A percentile compares a stretch with the other conserved stretches of the same genome.
Conservation (phyloP, 1,140 invertebrate species). For the Hypsibius dujardini region DNA sequence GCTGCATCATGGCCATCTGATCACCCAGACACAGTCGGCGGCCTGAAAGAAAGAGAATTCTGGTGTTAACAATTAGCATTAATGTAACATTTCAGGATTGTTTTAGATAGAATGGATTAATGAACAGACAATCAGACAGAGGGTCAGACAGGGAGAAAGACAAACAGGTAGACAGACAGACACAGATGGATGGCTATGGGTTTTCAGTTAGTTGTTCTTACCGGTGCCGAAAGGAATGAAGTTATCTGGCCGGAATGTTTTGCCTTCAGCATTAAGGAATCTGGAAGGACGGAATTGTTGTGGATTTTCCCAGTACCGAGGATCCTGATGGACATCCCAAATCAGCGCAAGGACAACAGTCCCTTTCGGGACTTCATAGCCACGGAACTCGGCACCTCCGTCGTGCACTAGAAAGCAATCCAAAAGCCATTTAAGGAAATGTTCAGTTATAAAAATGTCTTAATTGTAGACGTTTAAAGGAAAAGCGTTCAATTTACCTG, state of each 20-base stretch:
- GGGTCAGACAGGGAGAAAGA: too few relatives aligned
- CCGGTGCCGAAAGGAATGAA: constrained; percentile 78
- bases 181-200: too few relatives aligned
- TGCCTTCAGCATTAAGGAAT: constrained; percentile 50
- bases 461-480: background rate
- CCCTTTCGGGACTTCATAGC: constrained; percentile 59
- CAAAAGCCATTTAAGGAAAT: too few relatives aligned
- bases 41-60: constrained; percentile 34
- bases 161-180: too few relatives aligned
- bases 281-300: constrained; percentile 60
- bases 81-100: too few relatives aligned
- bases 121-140: too few relatives aligned
- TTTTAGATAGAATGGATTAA: too few relatives aligned
- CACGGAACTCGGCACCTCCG: constrained; percentile 50
- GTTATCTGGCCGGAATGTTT: constrained; percentile 56
- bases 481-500: background rate
- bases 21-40: constrained; percentile 80
- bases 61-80: too few relatives aligned
- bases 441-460: background rate
- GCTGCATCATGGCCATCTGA: constrained; percentile 64
- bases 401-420: constrained; percentile 26
- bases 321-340: constrained; percentile 52
- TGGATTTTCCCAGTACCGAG: constrained; percentile 61
- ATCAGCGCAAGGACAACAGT: constrained; percentile 64
- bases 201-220: constrained; percentile 22